Conservation (phyloP, 2,888 invertebrate species). For the Pyrrhia umbra region DNA sequence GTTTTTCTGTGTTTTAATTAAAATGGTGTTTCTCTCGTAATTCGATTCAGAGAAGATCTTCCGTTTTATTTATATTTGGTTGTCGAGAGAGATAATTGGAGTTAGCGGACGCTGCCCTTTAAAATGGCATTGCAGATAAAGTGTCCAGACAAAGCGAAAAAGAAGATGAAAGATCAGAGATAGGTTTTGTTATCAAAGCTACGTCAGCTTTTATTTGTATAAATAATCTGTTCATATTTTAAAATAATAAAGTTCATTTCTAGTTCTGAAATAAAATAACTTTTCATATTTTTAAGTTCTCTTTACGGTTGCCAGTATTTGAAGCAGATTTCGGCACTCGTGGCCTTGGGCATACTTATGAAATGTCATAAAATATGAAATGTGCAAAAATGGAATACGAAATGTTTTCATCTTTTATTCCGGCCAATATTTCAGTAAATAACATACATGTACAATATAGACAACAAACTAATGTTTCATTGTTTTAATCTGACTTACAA, state of each 20-base stretch:
- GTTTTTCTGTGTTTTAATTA: constrained; percentile 34
- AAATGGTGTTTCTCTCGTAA: constrained; percentile 6
- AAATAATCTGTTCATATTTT: not conserved
- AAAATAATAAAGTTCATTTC: not conserved
- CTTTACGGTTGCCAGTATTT: not conserved
- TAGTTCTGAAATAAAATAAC: constrained; percentile 6
- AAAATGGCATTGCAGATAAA: constrained; percentile 23
- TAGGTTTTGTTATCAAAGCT: constrained; percentile 5
- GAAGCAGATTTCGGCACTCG: constrained; percentile 1
- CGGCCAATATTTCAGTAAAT: not conserved
- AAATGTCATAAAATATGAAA: not conserved
- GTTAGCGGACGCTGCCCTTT: constrained; percentile 25
- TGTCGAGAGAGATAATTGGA: constrained; percentile 9
- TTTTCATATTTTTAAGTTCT: not conserved
- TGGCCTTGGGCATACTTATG: not conserved
- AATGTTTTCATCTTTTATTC: not conserved
- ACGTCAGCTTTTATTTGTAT: not conserved
- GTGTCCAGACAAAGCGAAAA: not conserved
- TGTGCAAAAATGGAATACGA: not conserved
- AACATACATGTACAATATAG: not conserved
- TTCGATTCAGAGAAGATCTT: constrained; percentile 19
- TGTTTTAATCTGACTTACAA: not conserved
- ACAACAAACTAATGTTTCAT: not conserved
- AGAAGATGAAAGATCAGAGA: constrained; percentile 3
- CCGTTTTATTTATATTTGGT: constrained; percentile 17